A percentile compares a stretch with the other conserved stretches of the same genome.
These are phyloP conservation scores for Brachynemurus nebulosus DNA, from an alignment of 2,888 invertebrate genomes.

Conservation along the genomic window DNA sequence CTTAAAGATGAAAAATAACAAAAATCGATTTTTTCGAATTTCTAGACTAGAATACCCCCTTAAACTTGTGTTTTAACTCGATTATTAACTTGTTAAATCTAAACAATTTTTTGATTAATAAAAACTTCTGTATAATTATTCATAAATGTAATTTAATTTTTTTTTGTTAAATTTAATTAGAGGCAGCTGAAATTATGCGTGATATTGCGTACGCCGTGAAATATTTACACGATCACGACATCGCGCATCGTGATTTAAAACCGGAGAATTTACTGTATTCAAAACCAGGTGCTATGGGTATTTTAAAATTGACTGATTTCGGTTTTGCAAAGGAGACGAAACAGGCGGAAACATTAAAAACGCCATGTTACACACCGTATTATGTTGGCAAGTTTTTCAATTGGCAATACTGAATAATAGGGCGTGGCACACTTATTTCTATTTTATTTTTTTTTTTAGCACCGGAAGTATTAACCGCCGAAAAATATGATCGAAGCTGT, in stretches of 20 bases:
- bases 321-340: slow-evolving; percentile 96
- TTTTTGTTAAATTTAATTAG: slow-evolving; percentile 32
- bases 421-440: background rate
- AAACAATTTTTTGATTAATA: no score
- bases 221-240: slow-evolving; percentile 84
- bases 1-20: no score
- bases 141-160: slow-evolving; percentile 18
- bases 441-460: slow-evolving; percentile 23
- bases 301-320: slow-evolving; percentile 94
- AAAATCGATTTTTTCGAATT: no score
- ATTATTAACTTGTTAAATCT: no score
- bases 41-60: no score
- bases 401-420: slow-evolving; percentile 3
- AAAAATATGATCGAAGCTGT: slow-evolving; percentile 97
- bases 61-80: no score
- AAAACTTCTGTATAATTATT: no score
- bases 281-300: slow-evolving; percentile 55
- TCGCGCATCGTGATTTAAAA: slow-evolving; percentile 95
- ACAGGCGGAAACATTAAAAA: slow-evolving; percentile 70
- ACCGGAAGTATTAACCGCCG: slow-evolving; percentile 79
- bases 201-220: slow-evolving; percentile 92
- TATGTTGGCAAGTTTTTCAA: slow-evolving; percentile 73
- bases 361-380: slow-evolving; percentile 98
- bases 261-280: slow-evolving; percentile 94
- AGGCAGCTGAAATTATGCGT: slow-evolving; percentile 89